Conservation (phyloP, 1,140 invertebrate genomes). For the Matsumurasca onukii region DNA sequence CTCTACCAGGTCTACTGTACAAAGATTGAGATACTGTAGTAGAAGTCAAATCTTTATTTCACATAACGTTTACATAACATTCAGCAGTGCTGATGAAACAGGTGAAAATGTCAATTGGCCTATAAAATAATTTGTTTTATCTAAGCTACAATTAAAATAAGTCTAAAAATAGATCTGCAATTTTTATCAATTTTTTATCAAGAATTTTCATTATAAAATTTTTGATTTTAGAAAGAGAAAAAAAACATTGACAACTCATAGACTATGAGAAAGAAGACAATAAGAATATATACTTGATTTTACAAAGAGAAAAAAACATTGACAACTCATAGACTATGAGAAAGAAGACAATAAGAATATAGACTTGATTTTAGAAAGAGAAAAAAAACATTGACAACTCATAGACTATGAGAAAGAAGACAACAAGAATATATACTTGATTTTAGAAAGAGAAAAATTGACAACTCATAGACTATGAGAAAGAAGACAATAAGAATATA, state of each 20-base stretch:
- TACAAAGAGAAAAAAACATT: neutral
- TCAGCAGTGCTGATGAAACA: neutral
- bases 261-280: neutral
- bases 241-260: neutral
- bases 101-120: neutral
- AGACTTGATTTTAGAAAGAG: neutral
- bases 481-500: neutral
- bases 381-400: neutral
- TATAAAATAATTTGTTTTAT: neutral
- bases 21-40: neutral
- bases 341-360: neutral
- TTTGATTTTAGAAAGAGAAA: neutral
- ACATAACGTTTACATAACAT: neutral
- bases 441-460: neutral
- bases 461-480: neutral
- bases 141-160: neutral
- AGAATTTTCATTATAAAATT: neutral
- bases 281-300: neutral
- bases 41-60: neutral
- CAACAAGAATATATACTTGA: neutral
- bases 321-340: neutral
- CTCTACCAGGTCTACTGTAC: neutral
- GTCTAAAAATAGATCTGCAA: neutral
- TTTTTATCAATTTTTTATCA: neutral
- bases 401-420: neutral